These are phyloP conservation scores for Macroramphosus scolopax DNA, from an alignment of 2,797 vertebrate species.

Conservation along the genomic window DNA sequence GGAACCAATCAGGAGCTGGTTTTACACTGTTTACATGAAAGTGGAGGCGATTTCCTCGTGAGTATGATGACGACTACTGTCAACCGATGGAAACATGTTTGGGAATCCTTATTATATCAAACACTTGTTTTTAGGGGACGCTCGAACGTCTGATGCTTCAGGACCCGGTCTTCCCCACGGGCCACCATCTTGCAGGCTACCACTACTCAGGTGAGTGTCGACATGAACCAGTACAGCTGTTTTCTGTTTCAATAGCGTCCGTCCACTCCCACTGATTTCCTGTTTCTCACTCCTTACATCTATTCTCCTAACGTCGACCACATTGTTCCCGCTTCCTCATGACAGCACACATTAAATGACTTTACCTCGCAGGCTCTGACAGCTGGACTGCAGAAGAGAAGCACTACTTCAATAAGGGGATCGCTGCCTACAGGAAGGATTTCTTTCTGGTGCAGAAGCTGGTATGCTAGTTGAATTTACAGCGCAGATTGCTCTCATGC, in stretches of 20 bases:
- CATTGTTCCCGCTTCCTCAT: not conserved
- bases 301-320: too few species aligned
- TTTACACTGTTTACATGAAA: constrained; percentile 91
- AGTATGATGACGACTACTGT: constrained; percentile 59
- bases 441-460: constrained; percentile 98
- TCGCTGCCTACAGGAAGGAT: constrained; percentile 95
- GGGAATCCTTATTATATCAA: too few species aligned
- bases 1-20: constrained; percentile 98
- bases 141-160: constrained; percentile 67
- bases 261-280: too few species aligned
- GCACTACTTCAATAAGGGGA: constrained; percentile 94
- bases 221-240: too few species aligned
- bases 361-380: constrained; percentile 89
- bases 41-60: constrained; percentile 89
- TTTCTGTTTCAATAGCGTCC: too few species aligned
- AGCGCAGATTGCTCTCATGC: too few species aligned
- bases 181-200: constrained; percentile 63
- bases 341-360: not conserved
- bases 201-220: constrained; percentile 76
- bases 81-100: too few species aligned
- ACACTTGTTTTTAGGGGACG: constrained; percentile 66
- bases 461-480: constrained; percentile 62
- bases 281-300: too few species aligned
- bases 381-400: constrained; percentile 91
- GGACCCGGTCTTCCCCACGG: constrained; percentile 58